Percentiles rank a stretch among this genome's conserved stretches.
phyloP scores from a whole-genome alignment of 2,113 vertebrate species.

The Plotosus lineatus region DNA sequence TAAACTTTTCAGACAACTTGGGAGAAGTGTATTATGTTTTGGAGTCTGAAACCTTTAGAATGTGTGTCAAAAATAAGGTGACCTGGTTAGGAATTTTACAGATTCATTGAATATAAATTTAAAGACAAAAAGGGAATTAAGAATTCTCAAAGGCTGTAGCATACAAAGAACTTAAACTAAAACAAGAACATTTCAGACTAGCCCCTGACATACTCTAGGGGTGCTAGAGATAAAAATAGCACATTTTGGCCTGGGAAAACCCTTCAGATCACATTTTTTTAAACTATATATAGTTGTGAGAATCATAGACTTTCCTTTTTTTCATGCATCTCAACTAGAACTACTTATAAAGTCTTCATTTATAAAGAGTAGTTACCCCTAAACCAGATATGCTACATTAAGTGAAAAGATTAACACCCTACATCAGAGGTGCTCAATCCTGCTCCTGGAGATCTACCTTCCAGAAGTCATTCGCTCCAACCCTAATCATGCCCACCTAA shows the following conservation, averaged over 20 bases:
- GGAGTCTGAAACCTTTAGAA: conserved; percentile 20
- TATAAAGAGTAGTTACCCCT: background rate
- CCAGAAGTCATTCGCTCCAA: too few relatives aligned
- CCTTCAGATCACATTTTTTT: background rate
- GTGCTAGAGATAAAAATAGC: conserved; percentile 23
- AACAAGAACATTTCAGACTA: background rate
- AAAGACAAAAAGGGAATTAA: conserved; percentile 12
- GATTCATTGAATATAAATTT: conserved; percentile 45
- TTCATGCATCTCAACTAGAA: background rate
- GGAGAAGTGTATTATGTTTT: conserved; percentile 5
- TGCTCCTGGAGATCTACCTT: too few relatives aligned
- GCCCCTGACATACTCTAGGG: background rate
- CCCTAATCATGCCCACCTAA: too few relatives aligned
- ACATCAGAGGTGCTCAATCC: too few relatives aligned
- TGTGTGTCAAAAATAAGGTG: conserved; percentile 50
- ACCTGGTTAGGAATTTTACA: conserved; percentile 47
- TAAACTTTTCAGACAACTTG: background rate
- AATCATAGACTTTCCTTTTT: background rate
- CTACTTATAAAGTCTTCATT: background rate
- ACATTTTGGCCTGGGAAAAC: conserved; percentile 10
- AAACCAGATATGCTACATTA: too few relatives aligned
- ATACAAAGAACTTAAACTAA: conserved; percentile 1
- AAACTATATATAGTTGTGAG: conserved; percentile 21
- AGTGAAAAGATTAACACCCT: too few relatives aligned
- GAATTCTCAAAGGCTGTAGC: background rate